phyloP scores from a whole-genome alignment of 2,113 vertebrate species.

The Proterorhinus semilunaris region DNA sequence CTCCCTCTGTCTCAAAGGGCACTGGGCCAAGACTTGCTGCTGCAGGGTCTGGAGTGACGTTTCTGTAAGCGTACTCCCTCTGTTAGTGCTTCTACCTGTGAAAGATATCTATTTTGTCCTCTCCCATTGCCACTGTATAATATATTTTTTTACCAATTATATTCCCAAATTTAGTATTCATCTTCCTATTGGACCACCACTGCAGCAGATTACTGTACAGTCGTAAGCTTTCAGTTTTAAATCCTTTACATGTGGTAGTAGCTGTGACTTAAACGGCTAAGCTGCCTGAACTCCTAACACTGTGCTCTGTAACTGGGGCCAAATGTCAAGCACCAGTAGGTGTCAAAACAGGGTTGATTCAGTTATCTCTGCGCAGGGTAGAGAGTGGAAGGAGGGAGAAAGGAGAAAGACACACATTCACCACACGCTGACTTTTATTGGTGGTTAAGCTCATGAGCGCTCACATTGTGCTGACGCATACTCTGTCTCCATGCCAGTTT shows the following conservation, averaged over 20 bases:
- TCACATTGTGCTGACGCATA: constrained; percentile 34
- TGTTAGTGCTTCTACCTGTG: constrained; percentile 2
- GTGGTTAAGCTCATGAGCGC: constrained; percentile 37
- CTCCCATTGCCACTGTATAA: not conserved
- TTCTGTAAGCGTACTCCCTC: constrained; percentile 8
- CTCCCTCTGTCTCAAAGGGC: constrained; percentile 33
- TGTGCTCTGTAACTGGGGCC: constrained; percentile 33
- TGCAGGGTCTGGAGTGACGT: constrained; percentile 30
- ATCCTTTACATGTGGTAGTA: constrained; percentile 59
- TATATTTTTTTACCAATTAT: not conserved
- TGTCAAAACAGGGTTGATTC: constrained; percentile 60
- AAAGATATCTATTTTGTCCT: not conserved
- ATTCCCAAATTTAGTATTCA: constrained; percentile 9
- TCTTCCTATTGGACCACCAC: constrained; percentile 55
- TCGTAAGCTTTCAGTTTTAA: constrained; percentile 66
- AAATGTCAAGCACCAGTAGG: constrained; percentile 62
- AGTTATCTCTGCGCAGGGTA: constrained; percentile 47
- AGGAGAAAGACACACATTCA: constrained; percentile 64
- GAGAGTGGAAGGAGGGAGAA: constrained; percentile 22
- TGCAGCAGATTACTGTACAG: constrained; percentile 62
- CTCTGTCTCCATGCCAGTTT: constrained; percentile 46
- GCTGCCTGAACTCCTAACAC: constrained; percentile 50
- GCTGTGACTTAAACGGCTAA: constrained; percentile 59
- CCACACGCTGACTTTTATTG: constrained; percentile 48
- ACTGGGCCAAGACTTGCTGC: constrained; percentile 32